Evolutionary conservation across 2,113 vertebrate species (phyloP).

Genomic region (Myrmecobius fasciatus): DNA sequence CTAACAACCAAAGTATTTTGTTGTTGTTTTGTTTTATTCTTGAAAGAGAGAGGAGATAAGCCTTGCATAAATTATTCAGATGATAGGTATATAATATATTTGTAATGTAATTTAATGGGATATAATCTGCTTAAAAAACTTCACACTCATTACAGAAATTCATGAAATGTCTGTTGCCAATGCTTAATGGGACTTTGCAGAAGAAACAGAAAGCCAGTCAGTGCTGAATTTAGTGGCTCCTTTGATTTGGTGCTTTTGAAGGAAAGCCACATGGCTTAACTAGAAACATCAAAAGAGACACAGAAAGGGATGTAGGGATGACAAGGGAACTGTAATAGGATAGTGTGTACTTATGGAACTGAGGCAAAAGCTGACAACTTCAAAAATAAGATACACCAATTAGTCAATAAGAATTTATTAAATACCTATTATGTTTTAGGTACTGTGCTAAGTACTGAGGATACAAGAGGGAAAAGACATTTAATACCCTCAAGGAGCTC

Average conservation of each 20-base stretch:
- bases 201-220: neutral
- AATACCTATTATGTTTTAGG: neutral
- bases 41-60: neutral
- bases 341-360: neutral
- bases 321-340: neutral
- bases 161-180: neutral
- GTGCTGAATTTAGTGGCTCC: neutral
- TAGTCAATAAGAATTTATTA: neutral
- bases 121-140: neutral
- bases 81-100: neutral
- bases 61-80: neutral
- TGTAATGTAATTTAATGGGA: neutral
- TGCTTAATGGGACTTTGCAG: neutral
- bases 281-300: neutral
- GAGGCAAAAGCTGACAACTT: neutral
- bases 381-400: neutral
- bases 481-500: neutral
- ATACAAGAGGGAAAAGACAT: neutral
- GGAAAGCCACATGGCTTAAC: neutral
- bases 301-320: neutral
- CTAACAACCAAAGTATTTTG: neutral
- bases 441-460: neutral
- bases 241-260: neutral
- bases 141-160: neutral
- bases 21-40: neutral